phyloP scores from a whole-genome alignment of 2,113 vertebrate genomes.

The Vulpes vulpes region DNA sequence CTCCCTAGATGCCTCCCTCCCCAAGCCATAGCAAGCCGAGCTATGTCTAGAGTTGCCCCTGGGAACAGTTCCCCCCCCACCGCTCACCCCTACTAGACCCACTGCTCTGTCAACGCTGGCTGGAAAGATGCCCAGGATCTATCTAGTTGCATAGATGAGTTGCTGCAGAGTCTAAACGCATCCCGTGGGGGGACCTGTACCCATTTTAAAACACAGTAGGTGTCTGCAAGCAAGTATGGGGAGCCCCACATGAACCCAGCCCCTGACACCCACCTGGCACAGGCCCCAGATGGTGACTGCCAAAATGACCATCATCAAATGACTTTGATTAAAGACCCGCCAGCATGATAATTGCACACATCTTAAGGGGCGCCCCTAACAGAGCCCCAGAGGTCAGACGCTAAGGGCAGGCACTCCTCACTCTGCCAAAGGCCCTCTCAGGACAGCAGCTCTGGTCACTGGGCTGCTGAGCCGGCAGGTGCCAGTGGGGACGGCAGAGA shows the following conservation, averaged over 20 bases:
- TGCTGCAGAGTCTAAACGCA: not conserved
- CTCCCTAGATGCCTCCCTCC: too few relatives aligned
- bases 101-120: accelerated
- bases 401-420: not conserved
- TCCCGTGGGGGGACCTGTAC: too few relatives aligned
- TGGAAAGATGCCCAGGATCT: not conserved
- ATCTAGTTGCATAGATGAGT: not conserved
- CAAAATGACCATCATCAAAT: not conserved
- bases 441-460: not conserved
- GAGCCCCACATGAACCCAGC: not conserved
- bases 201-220: not conserved
- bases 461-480: not conserved
- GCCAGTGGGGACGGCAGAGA: not conserved
- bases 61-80: not conserved
- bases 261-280: not conserved
- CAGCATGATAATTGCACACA: accelerated
- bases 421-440: not conserved
- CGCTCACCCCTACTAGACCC: not conserved
- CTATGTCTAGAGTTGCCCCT: not conserved
- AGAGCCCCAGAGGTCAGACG: not conserved
- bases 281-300: not conserved
- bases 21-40: accelerated
- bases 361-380: not conserved
- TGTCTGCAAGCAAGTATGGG: not conserved
- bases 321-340: too few relatives aligned